Base-by-base conservation (phyloP, 1,140 invertebrate genomes). In the Psilanteris sp. region DNA sequence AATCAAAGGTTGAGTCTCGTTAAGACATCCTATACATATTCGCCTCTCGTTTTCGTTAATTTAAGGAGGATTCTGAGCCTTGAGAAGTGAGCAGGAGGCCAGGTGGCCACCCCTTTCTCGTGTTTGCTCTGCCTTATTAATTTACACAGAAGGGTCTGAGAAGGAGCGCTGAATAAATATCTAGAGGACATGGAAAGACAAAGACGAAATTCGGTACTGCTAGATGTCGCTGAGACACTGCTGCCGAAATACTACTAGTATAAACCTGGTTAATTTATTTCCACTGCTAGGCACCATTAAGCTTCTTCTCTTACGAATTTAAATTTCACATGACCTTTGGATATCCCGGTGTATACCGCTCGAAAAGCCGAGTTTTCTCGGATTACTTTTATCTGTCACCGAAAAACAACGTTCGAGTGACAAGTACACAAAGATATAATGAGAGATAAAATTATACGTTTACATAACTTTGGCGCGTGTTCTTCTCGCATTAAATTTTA, bases 61-160 rank as follows among this genome's bases (percentile, higher is more conserved):
- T 77, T 68, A 48, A 73, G 68, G 57, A 73, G 64, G 44, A 77
- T 77, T 62, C 44, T 22, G 14, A 52, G 59, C 43, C n/a, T 62
- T 54, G 57, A 61, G 68, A 64, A 67, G 57, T 43, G 68, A 64
- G 57, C 75, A 55, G 74, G 61, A 66, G 67, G 67, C 67, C 67
- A 71, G 67, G 67, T 71, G 70, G 70, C 75, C 75, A 78, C 62
- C 70, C 70, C 76, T 74, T 78, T 78, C 70, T 78, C 70, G 64
- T 78, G 76, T 78, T 70, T 78, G 76, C 76, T 74, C 71, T 74
- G 64, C 57, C 64, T 78, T 78, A 78, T 78, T 74, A 78, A 78
- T 78, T 74, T 78, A 78, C 76, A 78, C 64, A 66, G 76, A 61
- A 66, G 76, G 76, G 70, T 78, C 76, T 74, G 76, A 74, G 76